Percentiles rank a stretch among this genome's conserved stretches.
Conservation (phyloP, 2,113 vertebrate genomes). For the Nannospalax galili region DNA sequence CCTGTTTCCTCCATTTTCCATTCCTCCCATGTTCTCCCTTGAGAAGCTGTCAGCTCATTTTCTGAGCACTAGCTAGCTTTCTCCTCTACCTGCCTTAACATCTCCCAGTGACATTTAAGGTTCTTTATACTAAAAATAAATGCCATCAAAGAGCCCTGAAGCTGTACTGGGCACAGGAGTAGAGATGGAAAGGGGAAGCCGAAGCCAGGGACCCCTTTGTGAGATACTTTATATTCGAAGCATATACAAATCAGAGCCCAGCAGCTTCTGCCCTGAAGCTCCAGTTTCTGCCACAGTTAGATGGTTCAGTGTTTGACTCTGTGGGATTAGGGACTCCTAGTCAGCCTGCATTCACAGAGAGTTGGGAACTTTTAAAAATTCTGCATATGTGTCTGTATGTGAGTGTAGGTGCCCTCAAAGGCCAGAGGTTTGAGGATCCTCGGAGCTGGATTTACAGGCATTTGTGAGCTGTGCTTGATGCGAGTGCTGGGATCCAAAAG, state of each 20-base stretch:
- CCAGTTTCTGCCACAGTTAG: not conserved
- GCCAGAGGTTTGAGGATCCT: no score
- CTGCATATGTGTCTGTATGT: no score
- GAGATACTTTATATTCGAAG: not conserved
- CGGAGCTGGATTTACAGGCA: no score
- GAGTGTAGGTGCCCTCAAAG: no score
- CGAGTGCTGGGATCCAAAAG: no score
- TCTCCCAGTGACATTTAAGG: conserved; percentile 10
- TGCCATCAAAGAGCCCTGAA: not conserved
- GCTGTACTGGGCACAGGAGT: not conserved
- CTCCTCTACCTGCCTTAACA: not conserved
- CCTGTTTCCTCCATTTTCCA: not conserved
- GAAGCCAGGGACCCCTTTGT: not conserved
- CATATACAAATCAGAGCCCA: not conserved
- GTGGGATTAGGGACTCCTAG: not conserved
- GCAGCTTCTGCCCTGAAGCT: not conserved
- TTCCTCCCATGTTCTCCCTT: not conserved
- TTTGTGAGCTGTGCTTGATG: no score
- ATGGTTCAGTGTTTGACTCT: not conserved
- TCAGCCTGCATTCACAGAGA: no score
- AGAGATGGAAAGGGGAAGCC: not conserved
- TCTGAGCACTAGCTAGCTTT: not conserved
- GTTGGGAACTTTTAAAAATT: no score
- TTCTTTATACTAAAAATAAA: not conserved
- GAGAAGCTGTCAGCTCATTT: not conserved